Conservation (phyloP, 2,888 invertebrate genomes). For the Agriotes lineatus region DNA sequence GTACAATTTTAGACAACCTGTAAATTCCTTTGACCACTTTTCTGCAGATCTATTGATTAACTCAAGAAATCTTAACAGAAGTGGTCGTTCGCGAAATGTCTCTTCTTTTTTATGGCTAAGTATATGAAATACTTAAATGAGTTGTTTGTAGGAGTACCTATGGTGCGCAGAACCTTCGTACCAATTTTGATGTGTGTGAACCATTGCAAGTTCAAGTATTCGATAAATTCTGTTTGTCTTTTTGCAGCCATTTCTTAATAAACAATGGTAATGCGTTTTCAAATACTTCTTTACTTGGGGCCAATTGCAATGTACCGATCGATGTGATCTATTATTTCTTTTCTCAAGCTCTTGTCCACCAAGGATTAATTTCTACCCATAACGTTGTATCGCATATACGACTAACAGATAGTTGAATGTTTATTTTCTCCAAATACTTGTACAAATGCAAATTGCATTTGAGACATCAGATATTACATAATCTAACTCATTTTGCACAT, state of each 20-base stretch:
- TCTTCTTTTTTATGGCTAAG: background rate
- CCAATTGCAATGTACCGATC: background rate
- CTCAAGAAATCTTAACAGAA: no score
- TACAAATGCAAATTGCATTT: background rate
- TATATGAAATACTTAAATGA: background rate
- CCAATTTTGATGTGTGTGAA: background rate
- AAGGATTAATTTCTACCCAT: background rate
- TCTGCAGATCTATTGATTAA: background rate
- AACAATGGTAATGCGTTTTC: background rate
- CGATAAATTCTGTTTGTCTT: background rate
- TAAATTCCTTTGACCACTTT: background rate
- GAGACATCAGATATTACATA: background rate
- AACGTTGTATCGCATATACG: background rate
- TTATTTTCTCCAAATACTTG: slow-evolving; percentile 3
- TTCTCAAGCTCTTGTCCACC: background rate
- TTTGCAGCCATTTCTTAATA: background rate
- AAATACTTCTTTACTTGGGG: background rate
- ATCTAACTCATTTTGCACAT: background rate
- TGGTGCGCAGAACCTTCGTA: no score
- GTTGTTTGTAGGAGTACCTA: no score
- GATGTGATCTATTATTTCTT: background rate
- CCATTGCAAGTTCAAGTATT: background rate
- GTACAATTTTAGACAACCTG: no score
- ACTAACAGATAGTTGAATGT: background rate
- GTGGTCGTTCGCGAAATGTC: background rate